A percentile compares a stretch with the other conserved stretches of the same genome.
phyloP scores from a whole-genome alignment of 2,113 vertebrate genomes.

The Brachypteracias leptosomus region DNA sequence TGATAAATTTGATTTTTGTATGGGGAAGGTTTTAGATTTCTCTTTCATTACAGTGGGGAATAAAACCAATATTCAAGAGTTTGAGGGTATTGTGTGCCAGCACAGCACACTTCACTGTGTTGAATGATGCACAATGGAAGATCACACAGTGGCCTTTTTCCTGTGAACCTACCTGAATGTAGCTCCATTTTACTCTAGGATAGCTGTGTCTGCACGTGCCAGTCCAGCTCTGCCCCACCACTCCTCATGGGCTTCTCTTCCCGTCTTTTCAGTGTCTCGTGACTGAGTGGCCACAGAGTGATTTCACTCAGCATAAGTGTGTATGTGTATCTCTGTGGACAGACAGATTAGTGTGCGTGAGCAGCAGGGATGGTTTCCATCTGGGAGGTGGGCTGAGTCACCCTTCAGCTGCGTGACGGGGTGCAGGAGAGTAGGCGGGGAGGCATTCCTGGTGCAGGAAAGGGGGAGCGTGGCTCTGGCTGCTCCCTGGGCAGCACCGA shows the following conservation, averaged over 20 bases:
- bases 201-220: not conserved
- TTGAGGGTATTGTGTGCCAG: not conserved
- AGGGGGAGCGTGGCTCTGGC: not conserved
- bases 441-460: not conserved
- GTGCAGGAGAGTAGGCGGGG: not conserved
- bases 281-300: rapidly evolving
- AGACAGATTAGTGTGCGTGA: rapidly evolving
- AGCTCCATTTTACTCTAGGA: not conserved
- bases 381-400: not conserved
- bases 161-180: not conserved
- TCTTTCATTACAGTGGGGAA: not conserved
- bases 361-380: not conserved
- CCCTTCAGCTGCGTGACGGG: not conserved
- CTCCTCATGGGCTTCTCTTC: not conserved
- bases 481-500: not conserved
- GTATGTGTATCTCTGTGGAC: not conserved
- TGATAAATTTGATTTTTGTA: not conserved
- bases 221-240: not conserved
- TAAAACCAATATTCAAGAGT: not conserved
- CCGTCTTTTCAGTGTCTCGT: not conserved
- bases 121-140: not conserved
- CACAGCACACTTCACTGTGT: not conserved
- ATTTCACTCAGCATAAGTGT: rapidly evolving
- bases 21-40: not conserved
- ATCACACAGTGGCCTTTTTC: not conserved